A percentile compares a stretch with the other conserved stretches of the same genome.
Evolutionary conservation across 2,113 vertebrate species (phyloP).

Genomic region (Theristicus caerulescens): DNA sequence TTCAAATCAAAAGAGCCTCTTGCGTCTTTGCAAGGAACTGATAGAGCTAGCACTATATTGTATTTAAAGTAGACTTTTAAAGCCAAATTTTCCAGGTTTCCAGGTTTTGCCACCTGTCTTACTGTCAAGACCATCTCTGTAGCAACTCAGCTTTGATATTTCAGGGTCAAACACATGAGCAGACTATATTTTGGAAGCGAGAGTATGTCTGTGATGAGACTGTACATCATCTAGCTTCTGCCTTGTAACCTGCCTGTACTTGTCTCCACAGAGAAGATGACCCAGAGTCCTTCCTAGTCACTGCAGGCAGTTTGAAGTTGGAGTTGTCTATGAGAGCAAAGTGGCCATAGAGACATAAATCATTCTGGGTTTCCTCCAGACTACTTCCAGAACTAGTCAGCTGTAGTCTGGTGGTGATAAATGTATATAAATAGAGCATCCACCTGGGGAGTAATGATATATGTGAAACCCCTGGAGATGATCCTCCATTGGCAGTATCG

Average conservation of each 20-base stretch:
- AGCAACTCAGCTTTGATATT: neutral
- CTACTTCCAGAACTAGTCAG: neutral
- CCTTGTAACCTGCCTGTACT: neutral
- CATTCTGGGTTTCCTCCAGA: neutral
- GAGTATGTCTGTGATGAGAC: neutral
- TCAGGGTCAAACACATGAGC: neutral
- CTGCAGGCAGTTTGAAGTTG: neutral
- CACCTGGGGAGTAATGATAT: neutral
- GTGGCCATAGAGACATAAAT: neutral
- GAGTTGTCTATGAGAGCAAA: neutral
- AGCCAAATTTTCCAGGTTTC: neutral
- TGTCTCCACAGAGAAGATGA: neutral
- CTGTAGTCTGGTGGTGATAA: neutral
- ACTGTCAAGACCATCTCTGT: neutral
- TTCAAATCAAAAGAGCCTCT: neutral
- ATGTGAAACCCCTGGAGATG: neutral
- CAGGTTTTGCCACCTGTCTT: neutral
- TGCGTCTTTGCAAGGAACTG: neutral
- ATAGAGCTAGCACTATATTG: neutral
- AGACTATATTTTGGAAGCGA: neutral
- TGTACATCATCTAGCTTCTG: neutral
- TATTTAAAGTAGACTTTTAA: neutral
- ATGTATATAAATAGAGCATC: neutral
- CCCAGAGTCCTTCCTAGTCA: neutral
- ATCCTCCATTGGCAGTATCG: neutral